These are phyloP conservation scores for Sinhomidia bicolor DNA, from an alignment of 2,888 invertebrate species.

Conservation along the genomic window DNA sequence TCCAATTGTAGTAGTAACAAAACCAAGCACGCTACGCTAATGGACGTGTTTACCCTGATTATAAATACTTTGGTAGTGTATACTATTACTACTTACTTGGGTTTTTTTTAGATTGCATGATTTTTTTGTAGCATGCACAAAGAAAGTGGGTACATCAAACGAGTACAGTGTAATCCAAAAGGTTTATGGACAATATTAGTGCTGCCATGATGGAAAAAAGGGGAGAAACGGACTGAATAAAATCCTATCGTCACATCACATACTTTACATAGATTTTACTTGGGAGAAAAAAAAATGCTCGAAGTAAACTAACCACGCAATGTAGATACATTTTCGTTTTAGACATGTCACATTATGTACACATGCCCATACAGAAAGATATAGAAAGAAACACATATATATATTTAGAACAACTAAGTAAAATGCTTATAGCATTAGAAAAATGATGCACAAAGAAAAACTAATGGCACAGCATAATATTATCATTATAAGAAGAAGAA, in stretches of 20 bases:
- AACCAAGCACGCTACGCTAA: neutral
- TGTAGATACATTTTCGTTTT: neutral
- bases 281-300: neutral
- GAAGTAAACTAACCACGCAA: neutral
- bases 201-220: neutral
- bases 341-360: neutral
- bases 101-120: neutral
- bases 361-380: neutral
- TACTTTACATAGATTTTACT: conserved; percentile 6
- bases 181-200: neutral
- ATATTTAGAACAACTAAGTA: neutral
- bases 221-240: neutral
- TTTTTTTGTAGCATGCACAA: neutral
- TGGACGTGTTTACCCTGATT: neutral
- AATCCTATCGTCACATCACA: conserved; percentile 1
- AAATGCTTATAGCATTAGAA: conserved; percentile 33
- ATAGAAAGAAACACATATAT: no score
- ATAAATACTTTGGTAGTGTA: neutral
- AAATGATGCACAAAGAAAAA: conserved; percentile 51
- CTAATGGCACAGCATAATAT: conserved; percentile 50
- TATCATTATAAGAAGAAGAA: conserved; percentile 52
- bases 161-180: no score
- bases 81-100: neutral
- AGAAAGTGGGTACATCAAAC: neutral
- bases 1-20: no score